Evolutionary conservation across 2,113 vertebrate species (phyloP).

Genomic region (Myrmecobius fasciatus): DNA sequence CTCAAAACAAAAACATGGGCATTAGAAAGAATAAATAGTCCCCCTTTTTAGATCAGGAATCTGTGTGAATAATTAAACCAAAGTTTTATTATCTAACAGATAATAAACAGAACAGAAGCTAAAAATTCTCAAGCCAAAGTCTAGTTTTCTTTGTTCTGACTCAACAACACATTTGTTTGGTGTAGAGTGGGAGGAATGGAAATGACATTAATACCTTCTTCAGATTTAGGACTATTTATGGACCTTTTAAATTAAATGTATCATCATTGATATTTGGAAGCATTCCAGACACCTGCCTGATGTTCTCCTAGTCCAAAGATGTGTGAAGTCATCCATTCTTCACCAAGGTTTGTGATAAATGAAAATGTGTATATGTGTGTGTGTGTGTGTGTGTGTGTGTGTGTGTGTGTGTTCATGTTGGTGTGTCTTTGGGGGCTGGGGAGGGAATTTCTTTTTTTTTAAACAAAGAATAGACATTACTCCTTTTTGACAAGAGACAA

Average conservation of each 20-base stretch:
- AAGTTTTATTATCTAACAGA: neutral
- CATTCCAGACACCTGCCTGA: conserved; percentile 31
- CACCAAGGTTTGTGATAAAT: conserved; percentile 48
- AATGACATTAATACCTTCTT: neutral
- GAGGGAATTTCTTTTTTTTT: conserved; percentile 82
- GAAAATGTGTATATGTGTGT: conserved; percentile 28
- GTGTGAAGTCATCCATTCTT: conserved; percentile 24
- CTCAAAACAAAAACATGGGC: too few relatives aligned
- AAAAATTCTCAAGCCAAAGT: conserved; percentile 21
- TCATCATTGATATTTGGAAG: conserved; percentile 23
- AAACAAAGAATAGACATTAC: conserved; percentile 86
- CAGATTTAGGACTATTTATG: neutral
- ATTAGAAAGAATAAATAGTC: neutral
- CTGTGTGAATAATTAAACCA: conserved; percentile 22
- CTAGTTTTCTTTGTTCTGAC: neutral
- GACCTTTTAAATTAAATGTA: neutral
- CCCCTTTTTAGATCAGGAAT: neutral
- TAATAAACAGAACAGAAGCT: neutral
- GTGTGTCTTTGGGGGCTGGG: conserved; percentile 57
- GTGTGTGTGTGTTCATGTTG: neutral
- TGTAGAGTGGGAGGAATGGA: conserved; percentile 17
- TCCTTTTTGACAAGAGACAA: conserved; percentile 97
- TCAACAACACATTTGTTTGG: neutral
- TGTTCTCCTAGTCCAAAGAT: neutral
- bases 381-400: neutral